phyloP scores from a whole-genome alignment of 2,797 vertebrate species.

The Chrysolophus pictus region DNA sequence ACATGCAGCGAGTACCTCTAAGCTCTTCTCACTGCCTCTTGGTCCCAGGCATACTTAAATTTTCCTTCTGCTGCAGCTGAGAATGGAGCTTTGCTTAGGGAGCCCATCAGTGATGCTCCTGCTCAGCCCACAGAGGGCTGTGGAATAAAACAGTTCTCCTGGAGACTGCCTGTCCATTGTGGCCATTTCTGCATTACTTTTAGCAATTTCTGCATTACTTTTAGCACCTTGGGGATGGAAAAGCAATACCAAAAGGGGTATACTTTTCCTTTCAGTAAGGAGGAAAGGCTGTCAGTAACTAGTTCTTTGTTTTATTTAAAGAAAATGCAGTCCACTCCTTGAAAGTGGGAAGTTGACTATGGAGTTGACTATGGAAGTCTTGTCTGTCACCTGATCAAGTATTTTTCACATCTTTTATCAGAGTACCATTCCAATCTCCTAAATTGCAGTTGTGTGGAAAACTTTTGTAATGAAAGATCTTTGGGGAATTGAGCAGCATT shows the following conservation, averaged over 20 bases:
- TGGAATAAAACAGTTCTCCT: not conserved
- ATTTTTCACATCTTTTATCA: slow-evolving; percentile 86
- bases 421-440: slow-evolving; percentile 93
- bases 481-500: slow-evolving; percentile 89
- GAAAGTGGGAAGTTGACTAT: slow-evolving; percentile 40
- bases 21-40: not conserved
- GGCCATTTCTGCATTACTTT: slow-evolving; percentile 22
- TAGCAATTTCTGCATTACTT: slow-evolving; percentile 29
- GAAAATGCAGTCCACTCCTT: slow-evolving; percentile 71
- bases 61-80: slow-evolving; percentile 48
- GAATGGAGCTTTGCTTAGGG: slow-evolving; percentile 35
- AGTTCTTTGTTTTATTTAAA: slow-evolving; percentile 75
- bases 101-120: slow-evolving; percentile 52
- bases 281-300: not conserved
- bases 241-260: slow-evolving; percentile 50
- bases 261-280: not conserved
- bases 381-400: slow-evolving; percentile 78
- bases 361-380: slow-evolving; percentile 68
- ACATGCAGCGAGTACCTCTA: not conserved
- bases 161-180: not conserved
- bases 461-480: slow-evolving; percentile 92
- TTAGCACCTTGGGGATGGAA: slow-evolving; percentile 3
- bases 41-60: not conserved
- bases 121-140: not conserved
- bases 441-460: slow-evolving; percentile 84